Percentiles rank a stretch among this genome's conserved stretches.
Evolutionary conservation across 2,888 invertebrate genomes (phyloP).

Genomic region (Archips crataeganus): DNA sequence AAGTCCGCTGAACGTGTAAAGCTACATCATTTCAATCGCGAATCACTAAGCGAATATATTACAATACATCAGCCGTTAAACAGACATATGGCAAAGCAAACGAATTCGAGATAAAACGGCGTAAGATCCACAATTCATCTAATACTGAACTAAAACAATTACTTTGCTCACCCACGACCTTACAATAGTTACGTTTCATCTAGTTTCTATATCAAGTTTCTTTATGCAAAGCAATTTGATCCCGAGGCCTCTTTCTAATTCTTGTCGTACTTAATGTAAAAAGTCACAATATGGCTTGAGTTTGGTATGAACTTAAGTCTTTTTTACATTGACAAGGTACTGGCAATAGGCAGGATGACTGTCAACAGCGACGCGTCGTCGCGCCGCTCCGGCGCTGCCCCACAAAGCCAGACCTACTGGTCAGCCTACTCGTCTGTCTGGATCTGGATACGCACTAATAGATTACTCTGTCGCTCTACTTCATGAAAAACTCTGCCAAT

Average conservation of each 20-base stretch:
- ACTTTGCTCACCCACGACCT: no score
- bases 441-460: slow-evolving; percentile 39
- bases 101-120: background rate
- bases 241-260: background rate
- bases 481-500: slow-evolving; percentile 31
- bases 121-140: background rate
- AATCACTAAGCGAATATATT: slow-evolving; percentile 25
- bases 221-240: background rate
- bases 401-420: slow-evolving; percentile 34
- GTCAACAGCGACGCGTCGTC: slow-evolving; percentile 62
- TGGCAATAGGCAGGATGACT: slow-evolving; percentile 47
- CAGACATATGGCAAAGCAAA: background rate
- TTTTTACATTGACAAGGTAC: background rate
- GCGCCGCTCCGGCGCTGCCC: slow-evolving; percentile 53
- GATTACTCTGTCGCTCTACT: slow-evolving; percentile 35
- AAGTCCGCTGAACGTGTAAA: slow-evolving; percentile 8
- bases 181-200: no score
- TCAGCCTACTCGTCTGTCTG: slow-evolving; percentile 33
- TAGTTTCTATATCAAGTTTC: no score
- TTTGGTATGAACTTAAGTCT: background rate
- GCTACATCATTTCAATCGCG: slow-evolving; percentile 6
- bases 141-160: no score
- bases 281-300: background rate
- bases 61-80: slow-evolving; percentile 20
- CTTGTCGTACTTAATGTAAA: background rate